Evolutionary conservation across 2,113 vertebrate species (phyloP).

Genomic region (Raphicerus campestris): DNA sequence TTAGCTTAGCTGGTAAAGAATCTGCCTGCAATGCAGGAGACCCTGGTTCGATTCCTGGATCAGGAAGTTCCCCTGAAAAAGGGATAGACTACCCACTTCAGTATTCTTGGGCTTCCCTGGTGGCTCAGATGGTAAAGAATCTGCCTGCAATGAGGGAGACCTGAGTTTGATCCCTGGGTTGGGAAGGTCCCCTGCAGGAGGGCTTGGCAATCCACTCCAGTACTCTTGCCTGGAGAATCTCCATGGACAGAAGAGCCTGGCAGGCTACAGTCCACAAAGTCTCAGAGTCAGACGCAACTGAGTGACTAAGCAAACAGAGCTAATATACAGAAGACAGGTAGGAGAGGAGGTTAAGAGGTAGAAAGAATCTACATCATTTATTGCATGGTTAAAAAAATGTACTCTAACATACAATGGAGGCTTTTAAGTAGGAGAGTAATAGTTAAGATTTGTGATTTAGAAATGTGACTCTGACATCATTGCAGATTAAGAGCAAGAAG

Average conservation of each 20-base stretch:
- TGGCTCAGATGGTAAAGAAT: not conserved
- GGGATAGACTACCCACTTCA: not conserved
- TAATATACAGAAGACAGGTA: not conserved
- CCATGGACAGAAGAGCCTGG: not conserved
- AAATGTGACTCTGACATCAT: not conserved
- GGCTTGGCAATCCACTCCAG: not conserved
- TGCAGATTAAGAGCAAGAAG: not conserved
- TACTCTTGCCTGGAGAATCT: not conserved
- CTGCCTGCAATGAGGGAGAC: not conserved
- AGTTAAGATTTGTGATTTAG: not conserved
- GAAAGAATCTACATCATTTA: not conserved
- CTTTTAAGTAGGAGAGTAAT: not conserved
- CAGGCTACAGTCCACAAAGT: not conserved
- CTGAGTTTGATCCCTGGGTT: not conserved
- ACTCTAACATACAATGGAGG: not conserved
- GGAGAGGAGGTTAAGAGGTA: not conserved
- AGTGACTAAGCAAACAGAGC: not conserved
- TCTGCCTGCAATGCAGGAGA: not conserved
- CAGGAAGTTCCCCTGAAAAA: too few relatives aligned
- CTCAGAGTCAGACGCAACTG: fast-evolving
- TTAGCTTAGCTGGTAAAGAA: not conserved
- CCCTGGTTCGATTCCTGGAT: too few relatives aligned
- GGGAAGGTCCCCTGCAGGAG: not conserved
- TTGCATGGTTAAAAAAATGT: not conserved
- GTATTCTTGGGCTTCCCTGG: not conserved